Evolutionary conservation across 2,888 invertebrate species (phyloP).

Genomic region (Litoditis marina): DNA sequence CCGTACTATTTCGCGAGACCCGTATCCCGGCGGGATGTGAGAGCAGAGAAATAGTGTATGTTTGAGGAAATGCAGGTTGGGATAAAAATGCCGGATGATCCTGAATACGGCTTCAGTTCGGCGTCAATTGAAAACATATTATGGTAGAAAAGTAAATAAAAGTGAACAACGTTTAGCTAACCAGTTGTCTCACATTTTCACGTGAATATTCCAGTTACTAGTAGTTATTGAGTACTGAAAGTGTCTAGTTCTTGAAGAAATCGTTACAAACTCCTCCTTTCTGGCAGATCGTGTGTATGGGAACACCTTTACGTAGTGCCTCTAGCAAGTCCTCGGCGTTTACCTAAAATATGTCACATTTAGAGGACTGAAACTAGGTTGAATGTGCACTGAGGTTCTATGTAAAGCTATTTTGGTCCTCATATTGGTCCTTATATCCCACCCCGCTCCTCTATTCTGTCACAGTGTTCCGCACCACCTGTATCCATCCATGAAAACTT

Average conservation of each 20-base stretch:
- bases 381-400: not conserved
- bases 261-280: conserved; percentile 19
- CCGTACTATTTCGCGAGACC: too few species aligned
- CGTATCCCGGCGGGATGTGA: too few species aligned
- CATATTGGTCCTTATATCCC: not conserved
- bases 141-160: too few species aligned
- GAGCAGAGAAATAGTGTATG: too few species aligned
- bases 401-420: not conserved
- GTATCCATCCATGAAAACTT: not conserved
- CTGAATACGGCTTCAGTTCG: too few species aligned
- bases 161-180: too few species aligned
- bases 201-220: too few species aligned
- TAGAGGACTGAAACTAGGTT: not conserved
- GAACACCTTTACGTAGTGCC: conserved; percentile 14
- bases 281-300: conserved; percentile 10
- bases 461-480: not conserved
- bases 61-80: too few species aligned
- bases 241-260: conserved; percentile 7
- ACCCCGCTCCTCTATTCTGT: not conserved
- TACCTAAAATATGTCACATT: conserved; percentile 3
- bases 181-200: too few species aligned
- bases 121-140: too few species aligned
- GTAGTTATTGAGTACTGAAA: too few species aligned
- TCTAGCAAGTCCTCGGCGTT: conserved; percentile 13
- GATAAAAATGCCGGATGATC: too few species aligned